A percentile compares a stretch with the other conserved stretches of the same genome.
phyloP scores from a whole-genome alignment of 2,113 vertebrate genomes.

The Mesoclemmys tuberculata region DNA sequence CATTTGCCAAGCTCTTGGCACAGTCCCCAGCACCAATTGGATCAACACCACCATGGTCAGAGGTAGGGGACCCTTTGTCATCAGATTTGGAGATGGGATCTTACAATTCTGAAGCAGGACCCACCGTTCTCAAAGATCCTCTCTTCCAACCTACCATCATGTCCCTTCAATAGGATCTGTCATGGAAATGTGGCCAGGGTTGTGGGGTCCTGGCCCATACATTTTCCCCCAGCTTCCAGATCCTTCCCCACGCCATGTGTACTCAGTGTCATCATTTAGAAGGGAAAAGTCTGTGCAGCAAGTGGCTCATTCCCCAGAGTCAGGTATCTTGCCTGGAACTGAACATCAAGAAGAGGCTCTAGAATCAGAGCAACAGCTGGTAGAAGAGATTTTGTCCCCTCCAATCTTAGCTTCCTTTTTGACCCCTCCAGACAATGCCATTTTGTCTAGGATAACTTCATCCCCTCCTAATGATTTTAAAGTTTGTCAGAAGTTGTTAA shows the following conservation, averaged over 20 bases:
- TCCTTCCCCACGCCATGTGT: neutral
- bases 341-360: neutral
- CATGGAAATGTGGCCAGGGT: neutral
- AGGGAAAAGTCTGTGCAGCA: neutral
- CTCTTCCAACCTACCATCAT: neutral
- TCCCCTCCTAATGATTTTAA: neutral
- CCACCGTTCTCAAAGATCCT: too few relatives aligned
- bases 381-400: neutral
- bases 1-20: neutral
- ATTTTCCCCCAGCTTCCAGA: neutral
- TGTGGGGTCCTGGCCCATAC: neutral
- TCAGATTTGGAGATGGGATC: too few relatives aligned
- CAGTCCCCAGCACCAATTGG: neutral
- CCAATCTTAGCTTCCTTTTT: neutral
- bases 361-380: neutral
- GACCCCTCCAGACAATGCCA: neutral
- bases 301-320: neutral
- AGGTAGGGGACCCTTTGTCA: too few relatives aligned
- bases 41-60: too few relatives aligned
- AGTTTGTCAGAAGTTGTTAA: neutral
- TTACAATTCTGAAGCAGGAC: too few relatives aligned
- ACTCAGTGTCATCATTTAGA: neutral
- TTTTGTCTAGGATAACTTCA: neutral
- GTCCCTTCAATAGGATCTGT: neutral
- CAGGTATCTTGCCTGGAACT: neutral